A percentile compares a stretch with the other conserved stretches of the same genome.
Conservation (phyloP, 2,113 vertebrate species). For the Caranx ignobilis region DNA sequence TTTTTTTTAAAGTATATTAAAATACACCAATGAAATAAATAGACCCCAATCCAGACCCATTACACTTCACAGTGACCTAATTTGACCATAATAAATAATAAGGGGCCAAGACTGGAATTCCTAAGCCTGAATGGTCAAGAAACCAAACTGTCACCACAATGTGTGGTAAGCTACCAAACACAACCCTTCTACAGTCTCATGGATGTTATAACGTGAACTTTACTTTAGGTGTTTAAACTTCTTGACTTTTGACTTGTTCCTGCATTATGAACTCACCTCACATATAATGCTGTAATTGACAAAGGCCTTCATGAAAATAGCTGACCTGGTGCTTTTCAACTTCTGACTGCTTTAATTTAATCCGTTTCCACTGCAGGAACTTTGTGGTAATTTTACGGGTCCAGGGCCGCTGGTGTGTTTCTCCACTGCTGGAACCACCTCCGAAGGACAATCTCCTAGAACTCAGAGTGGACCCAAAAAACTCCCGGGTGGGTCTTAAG, state of each 20-base stretch:
- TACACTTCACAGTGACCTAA: not conserved
- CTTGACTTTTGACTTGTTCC: not conserved
- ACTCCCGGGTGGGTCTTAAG: too few relatives aligned
- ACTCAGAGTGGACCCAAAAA: too few relatives aligned
- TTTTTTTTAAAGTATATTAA: not conserved
- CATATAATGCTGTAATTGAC: too few relatives aligned
- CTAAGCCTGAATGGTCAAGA: not conserved
- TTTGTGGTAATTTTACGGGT: too few relatives aligned
- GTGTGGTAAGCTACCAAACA: not conserved
- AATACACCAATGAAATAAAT: not conserved
- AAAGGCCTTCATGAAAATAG: too few relatives aligned
- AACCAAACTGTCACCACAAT: conserved; percentile 7
- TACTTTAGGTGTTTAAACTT: not conserved
- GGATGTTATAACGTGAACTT: not conserved
- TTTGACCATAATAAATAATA: not conserved
- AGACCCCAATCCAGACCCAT: not conserved
- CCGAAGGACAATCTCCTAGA: too few relatives aligned
- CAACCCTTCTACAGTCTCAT: not conserved
- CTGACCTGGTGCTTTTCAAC: not conserved
- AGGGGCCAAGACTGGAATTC: not conserved
- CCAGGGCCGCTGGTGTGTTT: too few relatives aligned
- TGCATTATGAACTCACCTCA: not conserved
- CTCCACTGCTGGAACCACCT: too few relatives aligned
- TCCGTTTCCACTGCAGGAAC: too few relatives aligned
- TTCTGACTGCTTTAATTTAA: too few relatives aligned